A percentile compares a stretch with the other conserved stretches of the same genome.
Conservation (phyloP, 2,113 vertebrate species). For the cattle (Bos taurus) region ARS-UCD2.0 NC_037349.1:18574501-18575000, state of each 20-base stretch:
- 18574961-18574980: not conserved
- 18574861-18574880: not conserved
- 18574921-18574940: not conserved
- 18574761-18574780: not conserved
- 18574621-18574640: not conserved
- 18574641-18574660: not conserved
- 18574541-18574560: not conserved
- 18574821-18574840: not conserved
- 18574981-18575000: not conserved
- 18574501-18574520: not conserved
- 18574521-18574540: not conserved
- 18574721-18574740: not conserved
- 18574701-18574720: too few relatives aligned
- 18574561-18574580: not conserved
- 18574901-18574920: not conserved
- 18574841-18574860: not conserved
- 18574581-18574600: not conserved
- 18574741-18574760: not conserved
- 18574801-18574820: fast-evolving
- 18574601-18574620: not conserved
- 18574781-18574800: not conserved
- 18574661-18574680: not conserved
- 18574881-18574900: not conserved
- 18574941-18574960: not conserved
- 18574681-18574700: not conserved